phyloP scores from a whole-genome alignment of 2,113 vertebrate species.

The Pomatostomus ruficeps region DNA sequence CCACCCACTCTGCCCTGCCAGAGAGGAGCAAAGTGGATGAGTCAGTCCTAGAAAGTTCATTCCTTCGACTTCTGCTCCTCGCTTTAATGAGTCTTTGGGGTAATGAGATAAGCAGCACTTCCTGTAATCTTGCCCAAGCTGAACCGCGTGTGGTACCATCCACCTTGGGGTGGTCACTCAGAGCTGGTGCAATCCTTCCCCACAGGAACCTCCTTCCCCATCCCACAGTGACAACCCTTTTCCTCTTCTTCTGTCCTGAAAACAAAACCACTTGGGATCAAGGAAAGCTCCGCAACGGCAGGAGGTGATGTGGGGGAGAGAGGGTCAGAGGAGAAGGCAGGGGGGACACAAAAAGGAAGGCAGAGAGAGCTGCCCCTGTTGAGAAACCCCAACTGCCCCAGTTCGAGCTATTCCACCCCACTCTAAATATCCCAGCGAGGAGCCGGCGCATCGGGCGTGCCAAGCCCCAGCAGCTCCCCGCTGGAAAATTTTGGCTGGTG shows the following conservation, averaged over 20 bases:
- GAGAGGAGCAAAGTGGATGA: slow-evolving; percentile 19
- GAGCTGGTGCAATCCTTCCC: neutral
- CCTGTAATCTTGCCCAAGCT: neutral
- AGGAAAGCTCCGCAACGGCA: accelerated
- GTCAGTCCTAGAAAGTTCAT: slow-evolving; percentile 35
- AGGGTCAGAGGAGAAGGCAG: neutral
- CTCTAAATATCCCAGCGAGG: neutral
- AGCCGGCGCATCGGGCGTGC: accelerated
- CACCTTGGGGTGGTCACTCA: neutral
- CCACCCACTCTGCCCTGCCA: slow-evolving; percentile 6
- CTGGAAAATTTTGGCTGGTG: slow-evolving; percentile 18
- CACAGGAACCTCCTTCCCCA: neutral
- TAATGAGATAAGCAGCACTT: neutral
- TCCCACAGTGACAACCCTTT: neutral
- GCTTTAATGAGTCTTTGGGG: neutral
- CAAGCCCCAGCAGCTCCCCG: neutral
- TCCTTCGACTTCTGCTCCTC: neutral
- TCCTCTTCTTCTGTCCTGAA: neutral
- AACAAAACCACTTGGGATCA: neutral
- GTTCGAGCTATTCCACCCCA: neutral
- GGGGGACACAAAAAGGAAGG: neutral
- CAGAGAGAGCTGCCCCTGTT: neutral
- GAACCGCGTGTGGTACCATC: neutral
- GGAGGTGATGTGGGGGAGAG: neutral
- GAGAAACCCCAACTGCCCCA: neutral